Conservation (phyloP, 2,797 vertebrate genomes). For the Sebastiscus albofasciatus region DNA sequence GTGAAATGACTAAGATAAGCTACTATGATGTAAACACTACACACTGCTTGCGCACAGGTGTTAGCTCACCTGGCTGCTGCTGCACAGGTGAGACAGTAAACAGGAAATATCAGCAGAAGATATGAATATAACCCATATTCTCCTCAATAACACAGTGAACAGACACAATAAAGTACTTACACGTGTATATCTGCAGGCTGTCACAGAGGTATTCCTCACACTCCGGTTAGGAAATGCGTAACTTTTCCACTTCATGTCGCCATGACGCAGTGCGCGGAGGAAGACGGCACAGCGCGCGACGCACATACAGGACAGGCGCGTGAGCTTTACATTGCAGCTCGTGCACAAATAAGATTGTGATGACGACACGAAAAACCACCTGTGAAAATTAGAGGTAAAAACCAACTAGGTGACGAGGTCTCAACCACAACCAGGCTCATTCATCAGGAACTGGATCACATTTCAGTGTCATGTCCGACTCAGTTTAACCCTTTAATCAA, state of each 20-base stretch:
- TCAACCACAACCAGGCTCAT: background rate
- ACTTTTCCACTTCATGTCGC: conserved; percentile 33
- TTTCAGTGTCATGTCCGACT: conserved; percentile 56
- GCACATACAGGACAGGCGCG: background rate
- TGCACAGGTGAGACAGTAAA: conserved; percentile 48
- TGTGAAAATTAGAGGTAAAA: background rate
- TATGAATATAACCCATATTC: background rate
- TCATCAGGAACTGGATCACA: conserved; percentile 49
- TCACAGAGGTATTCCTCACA: background rate
- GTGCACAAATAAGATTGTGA: background rate
- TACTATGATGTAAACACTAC: background rate
- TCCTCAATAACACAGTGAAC: background rate
- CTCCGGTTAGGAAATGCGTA: conserved; percentile 43
- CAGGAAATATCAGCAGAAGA: conserved; percentile 16
- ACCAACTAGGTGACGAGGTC: background rate
- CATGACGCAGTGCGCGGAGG: conserved; percentile 54
- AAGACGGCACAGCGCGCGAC: background rate
- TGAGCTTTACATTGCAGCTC: background rate
- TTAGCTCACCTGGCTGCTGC: conserved; percentile 54
- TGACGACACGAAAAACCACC: background rate
- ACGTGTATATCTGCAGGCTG: background rate
- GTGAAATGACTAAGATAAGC: background rate
- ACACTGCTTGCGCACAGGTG: conserved; percentile 51
- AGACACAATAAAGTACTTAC: conserved; percentile 28
- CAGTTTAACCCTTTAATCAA: conserved; percentile 69